A percentile compares a stretch with the other conserved stretches of the same genome.
phyloP scores from a whole-genome alignment of 2,113 vertebrate species.

The Acanthisitta chloris region DNA sequence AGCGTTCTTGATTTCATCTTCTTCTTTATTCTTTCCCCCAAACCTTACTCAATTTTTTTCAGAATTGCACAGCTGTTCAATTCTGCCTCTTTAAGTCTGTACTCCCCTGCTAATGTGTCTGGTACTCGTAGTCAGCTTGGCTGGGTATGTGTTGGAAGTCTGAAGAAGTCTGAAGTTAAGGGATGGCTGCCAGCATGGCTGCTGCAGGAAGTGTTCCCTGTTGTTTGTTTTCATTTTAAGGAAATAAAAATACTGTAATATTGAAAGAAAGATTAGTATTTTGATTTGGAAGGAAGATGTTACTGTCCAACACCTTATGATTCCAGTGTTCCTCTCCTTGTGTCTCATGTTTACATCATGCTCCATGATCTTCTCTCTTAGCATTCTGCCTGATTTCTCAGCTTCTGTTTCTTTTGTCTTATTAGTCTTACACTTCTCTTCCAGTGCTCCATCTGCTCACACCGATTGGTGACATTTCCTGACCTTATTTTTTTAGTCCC shows the following conservation, averaged over 20 bases:
- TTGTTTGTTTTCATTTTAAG: neutral
- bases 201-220: neutral
- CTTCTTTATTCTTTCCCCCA: neutral
- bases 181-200: neutral
- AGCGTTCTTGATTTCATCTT: neutral
- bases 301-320: neutral
- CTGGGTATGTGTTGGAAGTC: rapidly evolving
- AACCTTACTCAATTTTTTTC: neutral
- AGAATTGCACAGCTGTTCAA: neutral
- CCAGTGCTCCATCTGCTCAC: neutral
- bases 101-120: neutral
- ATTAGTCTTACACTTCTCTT: neutral
- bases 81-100: neutral
- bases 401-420: neutral
- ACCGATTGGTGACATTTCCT: neutral
- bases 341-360: neutral
- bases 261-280: neutral
- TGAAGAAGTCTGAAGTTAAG: neutral
- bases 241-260: neutral
- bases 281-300: neutral
- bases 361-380: neutral
- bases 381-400: neutral
- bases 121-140: neutral
- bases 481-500: neutral
- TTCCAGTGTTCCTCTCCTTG: neutral